phyloP scores from a whole-genome alignment of 2,113 vertebrate genomes.

The Numida meleagris region DNA sequence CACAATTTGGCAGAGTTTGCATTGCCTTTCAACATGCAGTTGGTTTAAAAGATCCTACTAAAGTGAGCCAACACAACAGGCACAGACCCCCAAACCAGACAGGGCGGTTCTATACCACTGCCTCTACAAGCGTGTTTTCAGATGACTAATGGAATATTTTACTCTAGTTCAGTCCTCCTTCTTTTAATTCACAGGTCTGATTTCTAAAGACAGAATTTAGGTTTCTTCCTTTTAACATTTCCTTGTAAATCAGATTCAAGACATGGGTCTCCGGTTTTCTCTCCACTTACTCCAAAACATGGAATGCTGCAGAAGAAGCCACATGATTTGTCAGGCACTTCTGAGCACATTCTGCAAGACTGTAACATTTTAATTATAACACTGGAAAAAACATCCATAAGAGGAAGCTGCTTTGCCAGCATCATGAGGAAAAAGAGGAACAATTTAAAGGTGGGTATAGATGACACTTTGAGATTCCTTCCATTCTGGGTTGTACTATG shows the following conservation, averaged over 20 bases:
- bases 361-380: slow-evolving; percentile 60
- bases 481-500: neutral
- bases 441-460: neutral
- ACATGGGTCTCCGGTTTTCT: neutral
- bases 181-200: neutral
- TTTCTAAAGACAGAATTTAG: neutral
- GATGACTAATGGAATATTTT: neutral
- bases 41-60: neutral
- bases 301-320: neutral
- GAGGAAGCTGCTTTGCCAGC: slow-evolving; percentile 11
- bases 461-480: neutral
- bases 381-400: slow-evolving; percentile 10
- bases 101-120: neutral
- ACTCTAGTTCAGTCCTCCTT: neutral
- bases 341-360: slow-evolving; percentile 17
- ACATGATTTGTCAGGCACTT: slow-evolving; percentile 29
- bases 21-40: neutral
- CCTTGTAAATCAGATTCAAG: neutral
- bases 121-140: neutral
- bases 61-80: neutral
- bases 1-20: neutral
- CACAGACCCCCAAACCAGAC: neutral
- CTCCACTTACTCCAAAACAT: neutral
- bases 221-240: slow-evolving; percentile 23
- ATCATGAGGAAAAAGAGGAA: slow-evolving; percentile 18